Evolutionary conservation across 2,888 invertebrate species (phyloP).

Genomic region (Hirudinaria manillensis): DNA sequence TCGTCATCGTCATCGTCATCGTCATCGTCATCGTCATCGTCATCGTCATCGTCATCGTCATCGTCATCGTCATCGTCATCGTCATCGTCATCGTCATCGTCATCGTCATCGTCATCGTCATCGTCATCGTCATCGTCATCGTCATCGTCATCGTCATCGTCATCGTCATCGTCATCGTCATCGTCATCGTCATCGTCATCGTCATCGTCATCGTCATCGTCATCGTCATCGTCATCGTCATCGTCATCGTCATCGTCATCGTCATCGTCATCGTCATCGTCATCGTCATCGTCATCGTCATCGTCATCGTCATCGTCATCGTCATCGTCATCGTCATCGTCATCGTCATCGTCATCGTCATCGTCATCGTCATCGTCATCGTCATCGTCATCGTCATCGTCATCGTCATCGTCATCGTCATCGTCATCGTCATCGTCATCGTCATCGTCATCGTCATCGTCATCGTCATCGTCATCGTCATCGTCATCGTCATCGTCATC

Average conservation of each 20-base stretch:
- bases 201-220: neutral
- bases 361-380: neutral
- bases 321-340: neutral
- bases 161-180: neutral
- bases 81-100: slow-evolving; percentile 1
- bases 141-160: neutral
- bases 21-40: neutral
- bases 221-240: neutral
- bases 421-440: neutral
- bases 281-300: neutral
- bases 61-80: neutral
- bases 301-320: neutral
- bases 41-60: slow-evolving; percentile 1
- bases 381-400: neutral
- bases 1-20: neutral
- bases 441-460: neutral
- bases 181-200: neutral
- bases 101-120: neutral
- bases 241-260: neutral
- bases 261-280: neutral
- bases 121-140: neutral
- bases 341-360: neutral
- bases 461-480: neutral
- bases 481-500: neutral
- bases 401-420: neutral